Conservation (phyloP, 2,113 vertebrate species). For the Xenopus borealis region DNA sequence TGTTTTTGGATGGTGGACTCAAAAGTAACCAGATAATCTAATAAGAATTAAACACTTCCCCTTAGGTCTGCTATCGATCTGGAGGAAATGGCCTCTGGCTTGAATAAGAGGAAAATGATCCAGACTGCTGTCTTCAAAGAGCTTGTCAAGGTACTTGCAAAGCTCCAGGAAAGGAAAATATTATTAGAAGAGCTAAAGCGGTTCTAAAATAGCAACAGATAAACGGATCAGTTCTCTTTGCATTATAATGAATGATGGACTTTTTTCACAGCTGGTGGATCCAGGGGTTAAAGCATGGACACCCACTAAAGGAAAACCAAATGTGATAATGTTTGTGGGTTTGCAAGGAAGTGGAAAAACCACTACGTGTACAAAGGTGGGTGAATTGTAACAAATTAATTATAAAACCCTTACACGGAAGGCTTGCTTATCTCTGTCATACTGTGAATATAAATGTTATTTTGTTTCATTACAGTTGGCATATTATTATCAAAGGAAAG, state of each 20-base stretch:
- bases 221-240: too few relatives aligned
- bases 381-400: background rate
- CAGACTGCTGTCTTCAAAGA: conserved; percentile 98
- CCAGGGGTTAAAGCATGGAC: conserved; percentile 98
- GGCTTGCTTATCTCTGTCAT: too few relatives aligned
- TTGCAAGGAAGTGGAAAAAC: conserved; percentile 98
- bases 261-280: conserved; percentile 83
- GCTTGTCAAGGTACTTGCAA: conserved; percentile 86
- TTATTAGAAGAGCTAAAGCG: too few relatives aligned
- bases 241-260: conserved; percentile 4
- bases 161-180: too few relatives aligned
- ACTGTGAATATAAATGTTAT: background rate
- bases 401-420: too few relatives aligned
- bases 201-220: too few relatives aligned
- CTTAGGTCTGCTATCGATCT: conserved; percentile 92
- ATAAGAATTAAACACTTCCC: background rate
- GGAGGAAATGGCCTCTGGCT: conserved; percentile 98
- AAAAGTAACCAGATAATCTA: too few relatives aligned
- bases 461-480: conserved; percentile 76
- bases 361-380: conserved; percentile 97
- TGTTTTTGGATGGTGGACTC: too few relatives aligned
- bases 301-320: conserved; percentile 96
- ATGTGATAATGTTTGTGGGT: conserved; percentile 98
- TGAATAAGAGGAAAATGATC: conserved; percentile 99
- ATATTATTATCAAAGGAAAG: conserved; percentile 97